Evolutionary conservation across 2,113 vertebrate genomes (phyloP).

Genomic region (Xyrauchen texanus): DNA sequence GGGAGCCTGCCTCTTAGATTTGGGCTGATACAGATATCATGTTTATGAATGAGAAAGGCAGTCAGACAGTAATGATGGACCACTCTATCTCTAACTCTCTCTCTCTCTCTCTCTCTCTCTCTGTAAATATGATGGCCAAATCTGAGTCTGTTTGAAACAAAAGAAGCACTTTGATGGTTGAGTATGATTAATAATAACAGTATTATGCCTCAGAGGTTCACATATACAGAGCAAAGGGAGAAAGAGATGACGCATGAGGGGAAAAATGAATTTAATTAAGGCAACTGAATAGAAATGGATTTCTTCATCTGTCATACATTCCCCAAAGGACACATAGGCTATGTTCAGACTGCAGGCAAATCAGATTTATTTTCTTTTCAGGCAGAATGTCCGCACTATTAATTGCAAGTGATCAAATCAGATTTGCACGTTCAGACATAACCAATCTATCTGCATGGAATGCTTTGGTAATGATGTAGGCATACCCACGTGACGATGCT

Average conservation of each 20-base stretch:
- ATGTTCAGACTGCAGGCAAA: too few species aligned
- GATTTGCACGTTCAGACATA: too few species aligned
- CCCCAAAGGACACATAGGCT: not conserved
- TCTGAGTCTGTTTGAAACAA: conserved; percentile 6
- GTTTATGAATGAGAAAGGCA: conserved; percentile 6
- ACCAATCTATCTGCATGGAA: too few species aligned
- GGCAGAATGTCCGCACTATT: too few species aligned
- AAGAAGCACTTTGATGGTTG: not conserved
- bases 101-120: not conserved
- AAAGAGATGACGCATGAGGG: not conserved
- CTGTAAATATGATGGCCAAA: too few species aligned
- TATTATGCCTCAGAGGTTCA: not conserved
- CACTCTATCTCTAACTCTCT: not conserved
- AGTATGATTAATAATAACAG: conserved; percentile 6
- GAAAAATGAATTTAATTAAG: not conserved
- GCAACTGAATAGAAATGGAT: not conserved
- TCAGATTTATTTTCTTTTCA: too few species aligned
- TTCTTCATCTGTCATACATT: not conserved
- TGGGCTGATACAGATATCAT: conserved; percentile 20
- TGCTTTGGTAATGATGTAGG: too few species aligned
- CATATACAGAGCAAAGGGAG: not conserved
- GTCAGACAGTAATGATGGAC: not conserved
- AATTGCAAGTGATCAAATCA: too few species aligned
- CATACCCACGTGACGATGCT: too few species aligned
- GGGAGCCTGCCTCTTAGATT: not conserved